Evolutionary conservation across 2,888 invertebrate species (phyloP), one percentile per base, ranked within the genome.

Genomic region (Graphium colonna): DNA sequence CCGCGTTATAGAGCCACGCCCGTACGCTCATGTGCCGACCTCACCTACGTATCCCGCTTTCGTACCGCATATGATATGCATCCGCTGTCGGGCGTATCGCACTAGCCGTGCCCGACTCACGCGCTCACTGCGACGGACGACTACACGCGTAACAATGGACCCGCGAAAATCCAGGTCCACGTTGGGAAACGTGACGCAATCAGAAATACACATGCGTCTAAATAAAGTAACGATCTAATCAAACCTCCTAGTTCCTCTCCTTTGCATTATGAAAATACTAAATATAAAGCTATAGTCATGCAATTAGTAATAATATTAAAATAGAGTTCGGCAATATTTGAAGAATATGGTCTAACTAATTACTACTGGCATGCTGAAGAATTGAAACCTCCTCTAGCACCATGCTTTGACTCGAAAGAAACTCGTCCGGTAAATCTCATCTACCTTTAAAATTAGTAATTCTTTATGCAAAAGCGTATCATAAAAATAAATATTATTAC

Each of bases 281-380:
- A 67, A 69, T 65, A 70, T 67, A 66, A 63, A 81, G 82, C 82
- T 77, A 70, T 70, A 69, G 60, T 61, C 85, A 85, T 86, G 86
- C 87, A 82, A 82, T 82, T 83, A 82, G 79, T 76, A 74, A 59
- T 60, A 64, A 67, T 68, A 57, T 52, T 61, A 61, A 64, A 67
- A 64, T 65, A 61, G 60, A 60, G 21, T 62, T 65, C 64, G 67
- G 71, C 67, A 63, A 62, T 50, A 56, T 60, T 58, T 55, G 46
- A 59, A 53, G 64, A 68, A 64, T 67, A 69, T 12, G 2, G n/a
- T 36, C 36, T 67, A 65, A 61, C 71, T 73, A 76, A 66, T 61
- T 59, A 74, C 87, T 85, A 86, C 79, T 67, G 64, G 63, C 88
- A 88, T 88, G 88, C 88, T 75, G 72, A 79, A 78, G 76, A 71